A percentile compares a stretch with the other conserved stretches of the same genome.
Conservation (phyloP, 1,140 invertebrate genomes). For the Apocrypta bakeri region DNA sequence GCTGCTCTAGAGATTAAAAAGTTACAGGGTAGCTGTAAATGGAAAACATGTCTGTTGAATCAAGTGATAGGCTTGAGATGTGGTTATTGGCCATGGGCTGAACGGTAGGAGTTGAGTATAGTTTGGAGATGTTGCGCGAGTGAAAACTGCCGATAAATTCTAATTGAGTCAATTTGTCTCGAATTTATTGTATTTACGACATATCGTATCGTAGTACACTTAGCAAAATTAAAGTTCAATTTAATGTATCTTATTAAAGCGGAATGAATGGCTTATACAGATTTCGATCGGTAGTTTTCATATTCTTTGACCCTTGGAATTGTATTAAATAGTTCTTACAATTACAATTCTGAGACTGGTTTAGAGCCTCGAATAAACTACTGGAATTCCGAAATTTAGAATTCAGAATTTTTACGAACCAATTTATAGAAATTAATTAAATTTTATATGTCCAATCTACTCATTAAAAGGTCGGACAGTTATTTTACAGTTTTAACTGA, state of each 20-base stretch:
- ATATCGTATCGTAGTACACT: too few species aligned
- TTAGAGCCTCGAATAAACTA: constrained; percentile 15
- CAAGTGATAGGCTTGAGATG: not conserved
- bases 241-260: not conserved
- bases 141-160: not conserved
- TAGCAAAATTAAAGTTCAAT: too few species aligned
- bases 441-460: not conserved
- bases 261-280: not conserved
- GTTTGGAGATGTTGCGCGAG: not conserved
- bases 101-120: not conserved
- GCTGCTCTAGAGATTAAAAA: not conserved
- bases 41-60: not conserved
- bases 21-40: not conserved
- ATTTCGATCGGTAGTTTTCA: constrained; percentile 8
- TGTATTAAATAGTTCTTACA: not conserved
- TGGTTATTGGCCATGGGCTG: not conserved
- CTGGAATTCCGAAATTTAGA: constrained; percentile 34
- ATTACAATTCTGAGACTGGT: constrained; percentile 1
- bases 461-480: constrained; percentile 19
- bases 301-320: constrained; percentile 23
- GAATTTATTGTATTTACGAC: too few species aligned
- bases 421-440: constrained; percentile 32
- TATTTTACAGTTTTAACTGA: constrained; percentile 11
- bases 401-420: constrained; percentile 43
- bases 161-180: not conserved